Evolutionary conservation across 1,140 invertebrate species (phyloP), one percentile per base, ranked within the genome.

Genomic region (Drosophila hydei): DNA sequence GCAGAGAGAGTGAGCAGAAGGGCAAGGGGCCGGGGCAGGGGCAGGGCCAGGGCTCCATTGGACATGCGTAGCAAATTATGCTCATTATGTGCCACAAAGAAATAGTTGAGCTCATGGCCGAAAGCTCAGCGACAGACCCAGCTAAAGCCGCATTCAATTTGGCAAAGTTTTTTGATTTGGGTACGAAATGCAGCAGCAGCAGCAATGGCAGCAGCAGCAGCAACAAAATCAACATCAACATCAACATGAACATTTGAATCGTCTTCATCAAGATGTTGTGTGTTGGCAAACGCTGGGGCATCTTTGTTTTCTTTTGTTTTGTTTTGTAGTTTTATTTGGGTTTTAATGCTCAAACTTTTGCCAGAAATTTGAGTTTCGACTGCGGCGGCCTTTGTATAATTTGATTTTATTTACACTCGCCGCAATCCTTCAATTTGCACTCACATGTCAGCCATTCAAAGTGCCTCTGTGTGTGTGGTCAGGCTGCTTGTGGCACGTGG

Each of bases 401-500:
- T 72, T 67, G 69, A 67, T 72, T 72, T 67, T 45, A 72, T 72
- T 67, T 55, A 54, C 62, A 72, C 30, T 52, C 36, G 38, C 62
- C 69, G 47, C 54, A 72, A 59, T 59, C 47, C 69, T 65, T 67
- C 69, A 72, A 72, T 67, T 72, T 52, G 27, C 54, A 43, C 63
- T 64, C 67, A 70, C 60, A 71, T 70, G 51, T 63, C 50, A 56
- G 67, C 14, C 30, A 55, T 55, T 63, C 48, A 63, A 62, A 48
- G 42, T 25, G 33, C 50, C 4, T 43, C 16, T 23, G 8, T 45
- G 45, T 62, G 30, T 64, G 60, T 54, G 69, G 69, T 72, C 69
- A 67, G 23, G n/a, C 47, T 65, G 68, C 50, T 71, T 64, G 68
- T 30, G 69, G 69, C 69, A 72, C 62, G 62, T 67, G 69, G 62